A percentile compares a stretch with the other conserved stretches of the same genome.
These are phyloP conservation scores for Chrysemys picta DNA, from an alignment of 2,113 vertebrate species.

Conservation along the genomic window DNA sequence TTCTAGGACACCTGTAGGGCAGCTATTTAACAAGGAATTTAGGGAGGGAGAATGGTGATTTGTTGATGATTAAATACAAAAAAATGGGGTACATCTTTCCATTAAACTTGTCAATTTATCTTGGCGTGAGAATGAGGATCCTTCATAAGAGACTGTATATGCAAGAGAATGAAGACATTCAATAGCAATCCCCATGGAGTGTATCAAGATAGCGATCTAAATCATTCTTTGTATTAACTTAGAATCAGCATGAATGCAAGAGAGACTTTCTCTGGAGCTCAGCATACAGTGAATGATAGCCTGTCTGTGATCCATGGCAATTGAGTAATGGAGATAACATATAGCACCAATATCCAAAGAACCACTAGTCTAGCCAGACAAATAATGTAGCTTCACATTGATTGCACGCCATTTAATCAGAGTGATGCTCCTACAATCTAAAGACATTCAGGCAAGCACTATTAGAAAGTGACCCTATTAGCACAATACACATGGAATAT, in stretches of 20 bases:
- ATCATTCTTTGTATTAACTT: neutral
- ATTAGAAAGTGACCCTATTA: conserved; percentile 34
- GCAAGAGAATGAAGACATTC: neutral
- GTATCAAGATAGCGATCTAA: neutral
- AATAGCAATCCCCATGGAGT: neutral
- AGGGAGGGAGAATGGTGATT: neutral
- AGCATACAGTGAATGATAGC: neutral
- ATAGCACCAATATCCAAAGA: neutral
- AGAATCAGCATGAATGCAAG: neutral
- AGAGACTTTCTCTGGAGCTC: neutral
- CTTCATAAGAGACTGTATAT: neutral
- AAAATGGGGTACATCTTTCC: neutral
- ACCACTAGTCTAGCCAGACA: neutral
- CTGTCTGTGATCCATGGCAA: conserved; percentile 6
- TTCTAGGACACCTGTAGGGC: neutral
- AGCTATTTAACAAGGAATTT: neutral
- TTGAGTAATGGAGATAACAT: neutral
- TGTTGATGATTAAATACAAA: neutral
- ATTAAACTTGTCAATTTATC: neutral
- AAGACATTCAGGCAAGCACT: conserved; percentile 1
- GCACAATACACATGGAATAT: conserved; percentile 32
- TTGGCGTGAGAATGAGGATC: neutral
- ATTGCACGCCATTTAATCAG: neutral
- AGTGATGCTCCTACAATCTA: neutral
- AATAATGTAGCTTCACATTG: neutral